phyloP scores from a whole-genome alignment of 2,797 vertebrate genomes.

The Phataginus tetradactyla region DNA sequence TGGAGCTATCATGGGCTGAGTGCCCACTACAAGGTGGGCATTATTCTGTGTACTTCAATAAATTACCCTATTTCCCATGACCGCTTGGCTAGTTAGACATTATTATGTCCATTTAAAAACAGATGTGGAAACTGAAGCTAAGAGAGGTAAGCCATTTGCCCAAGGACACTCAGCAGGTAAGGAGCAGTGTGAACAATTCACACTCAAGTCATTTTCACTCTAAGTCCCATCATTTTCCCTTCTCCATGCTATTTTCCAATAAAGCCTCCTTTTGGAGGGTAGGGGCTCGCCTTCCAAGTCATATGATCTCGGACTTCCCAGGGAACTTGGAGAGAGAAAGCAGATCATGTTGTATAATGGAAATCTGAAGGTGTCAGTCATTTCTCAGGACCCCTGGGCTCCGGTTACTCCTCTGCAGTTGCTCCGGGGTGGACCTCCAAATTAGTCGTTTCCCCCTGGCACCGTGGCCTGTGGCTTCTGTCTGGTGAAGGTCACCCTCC shows the following conservation, averaged over 20 bases:
- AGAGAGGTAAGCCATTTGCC: background rate
- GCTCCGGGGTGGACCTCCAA: background rate
- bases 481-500: conserved; percentile 79
- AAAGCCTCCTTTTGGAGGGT: background rate
- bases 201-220: background rate
- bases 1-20: background rate
- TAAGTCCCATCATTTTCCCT: background rate
- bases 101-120: background rate
- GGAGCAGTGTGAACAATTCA: background rate
- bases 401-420: background rate
- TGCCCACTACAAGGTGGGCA: background rate
- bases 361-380: background rate
- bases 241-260: background rate
- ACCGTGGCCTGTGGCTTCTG: background rate
- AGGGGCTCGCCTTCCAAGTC: background rate
- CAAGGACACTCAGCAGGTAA: background rate
- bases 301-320: background rate
- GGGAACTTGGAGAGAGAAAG: conserved; percentile 43
- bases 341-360: background rate
- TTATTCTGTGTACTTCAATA: background rate
- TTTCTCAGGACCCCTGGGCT: background rate
- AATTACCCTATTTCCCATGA: background rate
- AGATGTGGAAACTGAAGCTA: background rate
- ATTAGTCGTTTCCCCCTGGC: background rate
- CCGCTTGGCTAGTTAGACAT: background rate